These are phyloP conservation scores for Globicephala melas DNA, from an alignment of 2,113 vertebrate genomes.

Conservation along the genomic window DNA sequence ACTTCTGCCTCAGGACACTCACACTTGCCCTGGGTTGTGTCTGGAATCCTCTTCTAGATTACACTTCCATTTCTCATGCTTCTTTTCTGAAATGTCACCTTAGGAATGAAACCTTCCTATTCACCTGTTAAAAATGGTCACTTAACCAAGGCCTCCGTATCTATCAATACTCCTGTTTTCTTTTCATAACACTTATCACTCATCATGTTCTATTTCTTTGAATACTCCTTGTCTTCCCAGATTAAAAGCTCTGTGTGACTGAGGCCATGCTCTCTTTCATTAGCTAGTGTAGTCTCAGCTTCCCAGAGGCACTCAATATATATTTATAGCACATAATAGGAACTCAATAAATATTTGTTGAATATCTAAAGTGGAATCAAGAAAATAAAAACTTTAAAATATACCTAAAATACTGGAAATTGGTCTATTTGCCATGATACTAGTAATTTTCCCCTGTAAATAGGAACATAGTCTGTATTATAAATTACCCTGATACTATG, in stretches of 20 bases:
- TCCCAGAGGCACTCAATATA: background rate
- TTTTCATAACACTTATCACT: background rate
- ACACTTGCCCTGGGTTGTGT: background rate
- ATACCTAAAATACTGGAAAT: background rate
- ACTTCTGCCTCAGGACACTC: background rate
- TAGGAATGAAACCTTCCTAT: background rate
- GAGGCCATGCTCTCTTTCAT: background rate
- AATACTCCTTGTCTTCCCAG: background rate
- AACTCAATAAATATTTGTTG: background rate
- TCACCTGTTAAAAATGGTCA: background rate
- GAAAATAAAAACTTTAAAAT: background rate
- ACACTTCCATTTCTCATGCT: background rate
- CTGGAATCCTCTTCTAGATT: background rate
- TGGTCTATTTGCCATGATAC: background rate
- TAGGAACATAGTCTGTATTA: background rate
- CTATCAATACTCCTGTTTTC: background rate
- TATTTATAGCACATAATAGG: background rate
- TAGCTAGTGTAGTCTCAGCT: background rate
- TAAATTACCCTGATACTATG: background rate
- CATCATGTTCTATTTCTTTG: background rate
- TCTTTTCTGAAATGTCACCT: background rate
- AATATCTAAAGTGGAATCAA: background rate
- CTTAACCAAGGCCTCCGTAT: rapidly evolving
- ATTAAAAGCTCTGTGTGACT: background rate
- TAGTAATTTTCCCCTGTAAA: background rate